Evolutionary conservation across 1,140 invertebrate genomes (phyloP).

Genomic region (Chironomus striatipennis): DNA sequence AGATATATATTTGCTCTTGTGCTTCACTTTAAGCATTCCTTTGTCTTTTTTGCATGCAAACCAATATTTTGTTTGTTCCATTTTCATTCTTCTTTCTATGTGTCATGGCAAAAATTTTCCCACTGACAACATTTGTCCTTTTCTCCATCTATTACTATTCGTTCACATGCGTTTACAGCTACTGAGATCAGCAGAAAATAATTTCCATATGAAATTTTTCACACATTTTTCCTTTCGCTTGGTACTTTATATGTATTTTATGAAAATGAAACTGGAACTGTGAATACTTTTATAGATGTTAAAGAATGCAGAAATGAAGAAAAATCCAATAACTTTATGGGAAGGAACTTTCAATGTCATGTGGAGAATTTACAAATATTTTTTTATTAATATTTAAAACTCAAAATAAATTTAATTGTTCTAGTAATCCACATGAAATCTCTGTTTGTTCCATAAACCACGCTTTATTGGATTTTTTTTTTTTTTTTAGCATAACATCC

Average conservation of each 20-base stretch:
- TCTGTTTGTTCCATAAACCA: too few species aligned
- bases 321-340: neutral
- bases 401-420: too few species aligned
- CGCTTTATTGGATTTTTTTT: too few species aligned
- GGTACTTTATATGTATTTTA: too few species aligned
- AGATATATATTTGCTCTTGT: neutral
- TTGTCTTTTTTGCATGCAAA: neutral
- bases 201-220: neutral
- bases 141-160: neutral
- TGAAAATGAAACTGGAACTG: too few species aligned
- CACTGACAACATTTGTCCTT: neutral
- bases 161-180: neutral
- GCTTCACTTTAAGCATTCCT: neutral
- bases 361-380: too few species aligned
- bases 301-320: neutral
- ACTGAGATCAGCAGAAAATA: slow-evolving; percentile 1
- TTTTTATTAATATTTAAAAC: too few species aligned
- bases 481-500: too few species aligned
- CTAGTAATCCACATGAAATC: too few species aligned
- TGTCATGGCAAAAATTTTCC: neutral
- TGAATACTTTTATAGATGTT: too few species aligned
- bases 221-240: neutral
- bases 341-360: too few species aligned
- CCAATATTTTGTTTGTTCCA: neutral
- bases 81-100: neutral